These are phyloP conservation scores for Endomychus coccineus DNA, from an alignment of 2,888 invertebrate species.

Conservation along the genomic window DNA sequence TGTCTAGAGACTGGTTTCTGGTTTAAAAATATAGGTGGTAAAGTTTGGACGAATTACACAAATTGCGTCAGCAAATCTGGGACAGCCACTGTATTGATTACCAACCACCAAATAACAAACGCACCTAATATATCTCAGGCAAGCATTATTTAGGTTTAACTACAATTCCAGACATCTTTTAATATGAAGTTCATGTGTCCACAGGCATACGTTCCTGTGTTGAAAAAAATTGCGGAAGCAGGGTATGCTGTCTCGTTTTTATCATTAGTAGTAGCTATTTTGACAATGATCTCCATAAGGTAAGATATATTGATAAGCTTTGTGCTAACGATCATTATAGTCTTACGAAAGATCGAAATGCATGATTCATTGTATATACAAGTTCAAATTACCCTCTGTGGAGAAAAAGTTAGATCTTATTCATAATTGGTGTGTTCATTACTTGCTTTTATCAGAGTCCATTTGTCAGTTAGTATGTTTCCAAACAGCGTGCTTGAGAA, in stretches of 20 bases:
- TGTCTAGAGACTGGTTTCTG: constrained; percentile 47
- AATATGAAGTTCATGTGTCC: too few species aligned
- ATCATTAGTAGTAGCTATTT: constrained; percentile 50
- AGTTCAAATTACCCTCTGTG: too few species aligned
- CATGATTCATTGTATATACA: too few species aligned
- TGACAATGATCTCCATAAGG: constrained; percentile 52
- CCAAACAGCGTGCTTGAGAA: too few species aligned
- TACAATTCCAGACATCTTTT: too few species aligned
- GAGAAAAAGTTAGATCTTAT: too few species aligned
- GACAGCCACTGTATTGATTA: constrained; percentile 40
- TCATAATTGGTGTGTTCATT: too few species aligned
- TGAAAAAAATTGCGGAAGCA: constrained; percentile 48
- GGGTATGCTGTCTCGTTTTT: constrained; percentile 52
- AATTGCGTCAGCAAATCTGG: constrained; percentile 40
- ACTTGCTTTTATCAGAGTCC: too few species aligned
- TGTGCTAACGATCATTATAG: not conserved
- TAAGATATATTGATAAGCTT: constrained; percentile 44
- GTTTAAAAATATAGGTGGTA: constrained; percentile 40
- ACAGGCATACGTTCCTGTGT: constrained; percentile 47
- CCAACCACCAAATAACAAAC: constrained; percentile 6
- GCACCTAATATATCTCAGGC: not conserved
- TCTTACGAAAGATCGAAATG: not conserved
- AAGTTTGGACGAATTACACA: constrained; percentile 48
- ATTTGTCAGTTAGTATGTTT: too few species aligned
- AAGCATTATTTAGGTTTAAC: too few species aligned